Conservation (phyloP, 2,797 vertebrate genomes). For the Merluccius polli region DNA sequence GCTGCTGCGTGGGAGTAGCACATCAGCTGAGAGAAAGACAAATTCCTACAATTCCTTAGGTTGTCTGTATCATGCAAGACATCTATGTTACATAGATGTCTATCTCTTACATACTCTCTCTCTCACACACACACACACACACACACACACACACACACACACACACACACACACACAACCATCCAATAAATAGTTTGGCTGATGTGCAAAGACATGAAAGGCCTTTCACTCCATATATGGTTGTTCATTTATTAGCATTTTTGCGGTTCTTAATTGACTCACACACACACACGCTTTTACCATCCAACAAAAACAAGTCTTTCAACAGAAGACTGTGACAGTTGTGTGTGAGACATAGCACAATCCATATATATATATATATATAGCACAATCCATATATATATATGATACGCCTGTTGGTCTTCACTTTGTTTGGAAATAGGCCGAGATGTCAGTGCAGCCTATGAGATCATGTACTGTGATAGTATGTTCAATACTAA, state of each 20-base stretch:
- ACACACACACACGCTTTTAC: too few relatives aligned
- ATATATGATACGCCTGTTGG: not conserved
- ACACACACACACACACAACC: not conserved
- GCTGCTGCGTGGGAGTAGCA: constrained; percentile 7
- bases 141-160: not conserved
- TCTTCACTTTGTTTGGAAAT: too few relatives aligned
- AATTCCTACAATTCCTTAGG: constrained; percentile 25
- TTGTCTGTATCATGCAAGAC: not conserved
- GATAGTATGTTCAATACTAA: not conserved
- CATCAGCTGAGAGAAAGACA: constrained; percentile 4
- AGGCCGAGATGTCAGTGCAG: too few relatives aligned
- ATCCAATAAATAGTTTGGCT: not conserved
- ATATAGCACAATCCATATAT: not conserved
- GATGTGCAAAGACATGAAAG: not conserved
- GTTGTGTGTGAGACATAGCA: not conserved
- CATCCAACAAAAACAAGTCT: not conserved
- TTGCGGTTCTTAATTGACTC: not conserved
- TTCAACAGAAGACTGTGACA: not conserved
- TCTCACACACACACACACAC: not conserved
- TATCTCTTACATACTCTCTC: not conserved
- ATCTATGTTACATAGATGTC: not conserved
- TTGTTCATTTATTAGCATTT: constrained; percentile 8
- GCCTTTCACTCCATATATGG: not conserved
- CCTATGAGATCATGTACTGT: not conserved
- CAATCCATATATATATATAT: not conserved